Evolutionary conservation across 2,888 invertebrate species (phyloP), one percentile per base, ranked within the genome.

Genomic region (Bugula neritina): DNA sequence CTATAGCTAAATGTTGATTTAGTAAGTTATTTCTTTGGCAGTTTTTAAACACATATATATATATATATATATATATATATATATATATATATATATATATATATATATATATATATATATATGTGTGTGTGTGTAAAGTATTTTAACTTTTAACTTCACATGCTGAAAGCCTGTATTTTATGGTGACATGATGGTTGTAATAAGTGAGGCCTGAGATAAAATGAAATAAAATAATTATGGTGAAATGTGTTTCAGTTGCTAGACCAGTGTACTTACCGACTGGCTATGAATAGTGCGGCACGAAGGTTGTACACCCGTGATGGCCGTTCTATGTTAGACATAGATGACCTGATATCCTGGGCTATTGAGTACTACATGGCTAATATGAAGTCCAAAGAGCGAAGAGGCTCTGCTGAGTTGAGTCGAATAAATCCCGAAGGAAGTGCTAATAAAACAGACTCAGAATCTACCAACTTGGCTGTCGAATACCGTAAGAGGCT

Each of bases 261-360:
- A 72, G 77, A 77, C 69, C 83, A 84, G 75, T 79, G 80, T 71
- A 81, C 82, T 21, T 71, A 77, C 54, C 76, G 80, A 54, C 78
- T 84, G 34, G 77, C 76, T 2, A 73, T 83, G 76, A 79, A 74
- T 70, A 79, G 77, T 72, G 80, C 81, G 17, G 83, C 82, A 0
- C 76, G 81, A 0, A 76, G 80, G 31, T 76, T 83, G 71, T 84
- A 80, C 74, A 80, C 81, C 1, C 78, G 79, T 63, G 82, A 83
- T 73, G 84, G 83, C 0, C 78, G 77, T 0, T 71, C 81, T 63
- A 76, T 83, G 17, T 75, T 84, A 57, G 81, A 81, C 72, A 75
- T 80, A 1, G 81, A 83, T 35, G 83, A 84, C 73, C 77, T 84
- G 1, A 76, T 82, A 1, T 76, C 78, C 35, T 81, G 81, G 80